Evolutionary conservation across 2,888 invertebrate species (phyloP).

Genomic region (Isoperla grammatica): DNA sequence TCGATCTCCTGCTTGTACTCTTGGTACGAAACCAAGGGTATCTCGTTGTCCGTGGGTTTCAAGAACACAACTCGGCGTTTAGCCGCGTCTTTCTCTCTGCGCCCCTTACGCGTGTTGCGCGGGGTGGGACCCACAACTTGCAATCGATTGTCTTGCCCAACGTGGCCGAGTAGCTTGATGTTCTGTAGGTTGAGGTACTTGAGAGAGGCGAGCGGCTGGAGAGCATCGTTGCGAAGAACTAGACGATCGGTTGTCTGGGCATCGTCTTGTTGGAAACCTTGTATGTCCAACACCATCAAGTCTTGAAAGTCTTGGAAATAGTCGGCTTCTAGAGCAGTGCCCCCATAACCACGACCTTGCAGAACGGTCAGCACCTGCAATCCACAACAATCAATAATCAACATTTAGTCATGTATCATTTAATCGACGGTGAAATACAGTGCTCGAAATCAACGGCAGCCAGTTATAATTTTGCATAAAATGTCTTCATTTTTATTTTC

Average conservation of each 20-base stretch:
- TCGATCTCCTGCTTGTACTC: slow-evolving; percentile 53
- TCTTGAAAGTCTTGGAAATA: slow-evolving; percentile 47
- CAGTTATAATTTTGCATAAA: too few species aligned
- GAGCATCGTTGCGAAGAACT: slow-evolving; percentile 37
- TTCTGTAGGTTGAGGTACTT: slow-evolving; percentile 52
- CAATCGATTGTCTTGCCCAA: slow-evolving; percentile 17
- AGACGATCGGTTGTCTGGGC: slow-evolving; percentile 24
- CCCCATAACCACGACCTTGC: slow-evolving; percentile 50
- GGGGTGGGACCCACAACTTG: not conserved
- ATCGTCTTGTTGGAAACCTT: slow-evolving; percentile 45
- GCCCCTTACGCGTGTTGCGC: not conserved
- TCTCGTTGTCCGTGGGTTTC: slow-evolving; percentile 36
- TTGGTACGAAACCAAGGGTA: slow-evolving; percentile 58
- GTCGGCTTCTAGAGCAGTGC: slow-evolving; percentile 45
- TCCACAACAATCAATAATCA: slow-evolving; percentile 9
- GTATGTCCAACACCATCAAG: slow-evolving; percentile 54
- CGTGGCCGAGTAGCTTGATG: slow-evolving; percentile 41
- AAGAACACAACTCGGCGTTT: slow-evolving; percentile 24
- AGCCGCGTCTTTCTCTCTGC: not conserved
- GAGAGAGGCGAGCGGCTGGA: slow-evolving; percentile 39
- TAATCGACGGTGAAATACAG: not conserved
- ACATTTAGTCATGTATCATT: not conserved
- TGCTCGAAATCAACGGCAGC: too few species aligned
- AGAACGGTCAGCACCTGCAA: slow-evolving; percentile 48
- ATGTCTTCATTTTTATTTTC: too few species aligned